Evolutionary conservation across 2,888 invertebrate genomes (phyloP).

Genomic region (Periphyllus acericola): DNA sequence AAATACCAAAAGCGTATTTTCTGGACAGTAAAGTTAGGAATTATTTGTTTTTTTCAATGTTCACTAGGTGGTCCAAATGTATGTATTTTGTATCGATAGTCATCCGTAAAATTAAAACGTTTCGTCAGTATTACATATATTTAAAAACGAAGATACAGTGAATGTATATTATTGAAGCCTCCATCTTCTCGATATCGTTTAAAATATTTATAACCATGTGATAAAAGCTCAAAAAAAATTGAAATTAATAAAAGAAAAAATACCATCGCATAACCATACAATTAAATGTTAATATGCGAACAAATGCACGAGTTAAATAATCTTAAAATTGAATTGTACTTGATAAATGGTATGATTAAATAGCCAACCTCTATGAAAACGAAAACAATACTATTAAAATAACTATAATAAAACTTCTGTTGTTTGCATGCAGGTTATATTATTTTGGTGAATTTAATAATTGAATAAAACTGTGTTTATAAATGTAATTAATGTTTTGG

Average conservation of each 20-base stretch:
- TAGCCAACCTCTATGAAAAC: not conserved
- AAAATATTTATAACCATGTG: not conserved
- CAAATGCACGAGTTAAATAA: too few relatives aligned
- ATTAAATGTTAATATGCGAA: slow-evolving; percentile 9
- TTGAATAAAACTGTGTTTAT: not conserved
- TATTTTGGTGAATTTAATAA: not conserved
- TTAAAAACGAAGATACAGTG: too few relatives aligned
- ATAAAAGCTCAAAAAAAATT: slow-evolving; percentile 18
- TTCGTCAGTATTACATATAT: too few relatives aligned
- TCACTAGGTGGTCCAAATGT: not conserved
- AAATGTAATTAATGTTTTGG: not conserved
- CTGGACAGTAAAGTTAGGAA: not conserved
- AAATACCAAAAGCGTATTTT: not conserved
- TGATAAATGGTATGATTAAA: too few relatives aligned
- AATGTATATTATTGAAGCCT: not conserved
- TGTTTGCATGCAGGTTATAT: not conserved
- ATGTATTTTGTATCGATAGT: not conserved
- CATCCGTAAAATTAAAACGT: not conserved
- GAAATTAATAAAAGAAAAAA: not conserved
- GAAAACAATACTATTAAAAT: not conserved
- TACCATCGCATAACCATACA: not conserved
- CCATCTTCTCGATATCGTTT: not conserved
- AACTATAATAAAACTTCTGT: not conserved
- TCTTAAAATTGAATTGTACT: too few relatives aligned
- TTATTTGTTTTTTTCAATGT: not conserved